Conservation (phyloP, 2,888 invertebrate species). For the Anthophora plumipes region DNA sequence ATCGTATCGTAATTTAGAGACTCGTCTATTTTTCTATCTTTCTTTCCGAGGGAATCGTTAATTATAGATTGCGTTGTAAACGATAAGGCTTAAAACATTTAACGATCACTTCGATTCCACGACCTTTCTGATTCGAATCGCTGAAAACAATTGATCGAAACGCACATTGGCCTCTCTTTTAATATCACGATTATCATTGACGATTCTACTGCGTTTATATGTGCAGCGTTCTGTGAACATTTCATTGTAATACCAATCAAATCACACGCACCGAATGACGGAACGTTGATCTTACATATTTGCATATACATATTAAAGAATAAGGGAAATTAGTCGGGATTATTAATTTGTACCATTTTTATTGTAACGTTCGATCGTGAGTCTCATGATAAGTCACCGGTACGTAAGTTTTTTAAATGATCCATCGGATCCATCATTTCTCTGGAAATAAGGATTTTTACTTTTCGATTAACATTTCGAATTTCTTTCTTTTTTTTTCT, state of each 20-base stretch:
- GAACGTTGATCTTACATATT: neutral
- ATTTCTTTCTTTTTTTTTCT: too few relatives aligned
- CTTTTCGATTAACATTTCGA: neutral
- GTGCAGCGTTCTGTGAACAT: slow-evolving; percentile 37
- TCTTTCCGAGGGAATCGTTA: slow-evolving; percentile 50
- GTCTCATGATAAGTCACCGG: slow-evolving; percentile 4
- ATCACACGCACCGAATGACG: slow-evolving; percentile 51
- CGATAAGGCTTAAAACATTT: slow-evolving; percentile 40
- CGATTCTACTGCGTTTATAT: slow-evolving; percentile 51
- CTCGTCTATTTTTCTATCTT: slow-evolving; percentile 67
- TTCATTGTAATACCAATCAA: slow-evolving; percentile 48
- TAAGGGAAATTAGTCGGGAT: slow-evolving; percentile 8
- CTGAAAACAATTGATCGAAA: slow-evolving; percentile 47
- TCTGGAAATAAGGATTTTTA: neutral
- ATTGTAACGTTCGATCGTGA: slow-evolving; percentile 25
- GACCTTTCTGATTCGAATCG: slow-evolving; percentile 20
- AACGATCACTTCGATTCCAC: slow-evolving; percentile 28
- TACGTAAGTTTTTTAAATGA: neutral
- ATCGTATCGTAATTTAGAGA: slow-evolving; percentile 49
- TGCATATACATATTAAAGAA: neutral
- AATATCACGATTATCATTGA: slow-evolving; percentile 35
- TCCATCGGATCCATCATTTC: neutral
- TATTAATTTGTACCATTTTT: slow-evolving; percentile 50
- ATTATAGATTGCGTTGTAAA: slow-evolving; percentile 48
- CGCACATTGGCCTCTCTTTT: slow-evolving; percentile 67